A percentile compares a stretch with the other conserved stretches of the same genome.
phyloP scores from a whole-genome alignment of 2,113 vertebrate species.

The Polypterus bichir region DNA sequence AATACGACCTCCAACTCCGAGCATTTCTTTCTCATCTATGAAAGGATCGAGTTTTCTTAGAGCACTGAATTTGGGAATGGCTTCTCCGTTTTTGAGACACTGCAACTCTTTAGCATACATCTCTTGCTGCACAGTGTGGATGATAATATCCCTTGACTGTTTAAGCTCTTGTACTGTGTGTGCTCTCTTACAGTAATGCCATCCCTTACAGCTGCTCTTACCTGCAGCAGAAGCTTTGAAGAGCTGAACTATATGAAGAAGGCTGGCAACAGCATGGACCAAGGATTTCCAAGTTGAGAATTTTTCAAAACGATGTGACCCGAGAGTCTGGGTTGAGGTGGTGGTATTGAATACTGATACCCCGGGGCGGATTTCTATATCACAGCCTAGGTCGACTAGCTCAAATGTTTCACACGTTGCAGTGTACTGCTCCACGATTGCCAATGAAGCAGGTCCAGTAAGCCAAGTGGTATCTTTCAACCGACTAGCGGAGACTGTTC shows the following conservation, averaged over 20 bases:
- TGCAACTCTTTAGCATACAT: neutral
- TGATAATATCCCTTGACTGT: neutral
- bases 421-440: neutral
- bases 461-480: constrained; percentile 13
- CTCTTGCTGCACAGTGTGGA: neutral
- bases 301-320: constrained; percentile 8
- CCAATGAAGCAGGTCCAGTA: constrained; percentile 3
- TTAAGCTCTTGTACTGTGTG: neutral
- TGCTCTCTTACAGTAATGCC: neutral
- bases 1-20: constrained; percentile 8
- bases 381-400: constrained; percentile 1
- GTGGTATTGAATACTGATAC: neutral
- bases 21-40: constrained; percentile 2
- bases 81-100: neutral
- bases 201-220: constrained; percentile 6
- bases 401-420: neutral
- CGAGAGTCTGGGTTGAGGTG: neutral
- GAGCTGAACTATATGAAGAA: constrained; percentile 3
- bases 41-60: constrained; percentile 2
- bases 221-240: neutral
- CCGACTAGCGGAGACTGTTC: constrained; percentile 5
- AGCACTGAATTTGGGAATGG: neutral
- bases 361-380: neutral
- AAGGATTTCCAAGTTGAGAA: constrained; percentile 15
- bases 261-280: constrained; percentile 1